Percentiles rank a stretch among this genome's conserved stretches.
phyloP scores from a whole-genome alignment of 2,888 invertebrate genomes.

The Strigamia crassipes region DNA sequence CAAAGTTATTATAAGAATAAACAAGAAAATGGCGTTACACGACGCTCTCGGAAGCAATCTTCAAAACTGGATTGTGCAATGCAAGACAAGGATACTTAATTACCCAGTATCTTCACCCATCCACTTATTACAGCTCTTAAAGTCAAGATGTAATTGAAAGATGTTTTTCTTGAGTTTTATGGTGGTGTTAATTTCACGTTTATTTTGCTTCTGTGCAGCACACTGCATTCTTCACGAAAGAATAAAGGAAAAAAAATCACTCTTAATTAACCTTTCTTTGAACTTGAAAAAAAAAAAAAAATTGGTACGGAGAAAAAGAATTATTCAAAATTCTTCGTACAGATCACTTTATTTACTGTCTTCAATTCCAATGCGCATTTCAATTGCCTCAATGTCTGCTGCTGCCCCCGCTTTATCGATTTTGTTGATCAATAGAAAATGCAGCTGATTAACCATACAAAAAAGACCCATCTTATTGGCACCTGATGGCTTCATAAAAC shows the following conservation, averaged over 20 bases:
- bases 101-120: neutral
- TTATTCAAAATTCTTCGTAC: neutral
- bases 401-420: neutral
- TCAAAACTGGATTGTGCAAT: neutral
- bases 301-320: neutral
- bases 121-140: conserved; percentile 19
- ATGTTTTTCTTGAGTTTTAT: neutral
- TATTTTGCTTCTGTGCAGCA: neutral
- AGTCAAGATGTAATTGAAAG: conserved; percentile 15
- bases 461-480: neutral
- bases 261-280: conserved; percentile 18
- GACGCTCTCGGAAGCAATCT: neutral
- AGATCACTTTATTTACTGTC: neutral
- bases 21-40: too few species aligned
- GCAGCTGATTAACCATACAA: conserved; percentile 23
- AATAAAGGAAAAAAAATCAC: neutral
- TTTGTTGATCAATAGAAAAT: neutral
- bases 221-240: neutral
- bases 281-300: too few species aligned
- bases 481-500: conserved; percentile 12
- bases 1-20: too few species aligned
- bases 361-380: conserved; percentile 1
- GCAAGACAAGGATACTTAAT: neutral
- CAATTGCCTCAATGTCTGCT: conserved; percentile 29
- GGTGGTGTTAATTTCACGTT: conserved; percentile 14